Base-by-base conservation (phyloP, 2,113 vertebrate genomes). In the Lepidothrix coronata region DNA sequence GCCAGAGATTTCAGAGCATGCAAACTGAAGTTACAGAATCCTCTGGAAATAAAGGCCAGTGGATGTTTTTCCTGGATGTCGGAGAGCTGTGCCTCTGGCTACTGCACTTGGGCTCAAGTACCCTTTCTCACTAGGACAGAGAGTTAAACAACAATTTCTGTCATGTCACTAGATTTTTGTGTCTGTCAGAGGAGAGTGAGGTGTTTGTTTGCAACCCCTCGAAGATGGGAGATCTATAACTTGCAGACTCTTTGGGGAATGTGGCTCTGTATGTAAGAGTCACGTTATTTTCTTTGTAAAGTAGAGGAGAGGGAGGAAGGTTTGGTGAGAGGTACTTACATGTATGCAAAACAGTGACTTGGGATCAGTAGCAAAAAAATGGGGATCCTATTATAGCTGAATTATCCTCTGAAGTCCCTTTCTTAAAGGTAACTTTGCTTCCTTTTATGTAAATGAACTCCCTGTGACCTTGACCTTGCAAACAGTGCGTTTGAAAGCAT, bases 211-310 rank as follows among this genome's bases (percentile, higher is more conserved):
- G n/a, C 41, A 54, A 24, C 4, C 19, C 37, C 37, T 58, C 1
- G 0, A 48, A 88, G 35, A 23, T 0, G 0, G 12, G 41, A 81
- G 46, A 48, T 49, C 57, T 62, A 61, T 25, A 44, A 61, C 66
- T 51, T 71, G 19, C 44, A 51, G 48, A 10, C 17, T 70, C 9
- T n/a, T 67, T 5, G 13, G 28, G 62, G 43, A 81, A n/a, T 5
- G 1, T 33, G 25, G 6, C 11, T 62, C 17, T 30, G 14, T 43
- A 7, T 13, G 23, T 9, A 8, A 12, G 8, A 0, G 0, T 30
- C 18, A 39, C 20, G 55, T 79, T 51, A 27, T 43, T 52, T 52
- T 46, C 77, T 67, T n/a, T 46, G 13, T 49, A 66, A 77, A 77
- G 35, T 46, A 35, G 31, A 46, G 19, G 15, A 10, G 8, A 61